Evolutionary conservation across 2,113 vertebrate species (phyloP), one percentile per base, ranked within the genome.

Genomic region (Sinocyclocheilus anshuiensis): DNA sequence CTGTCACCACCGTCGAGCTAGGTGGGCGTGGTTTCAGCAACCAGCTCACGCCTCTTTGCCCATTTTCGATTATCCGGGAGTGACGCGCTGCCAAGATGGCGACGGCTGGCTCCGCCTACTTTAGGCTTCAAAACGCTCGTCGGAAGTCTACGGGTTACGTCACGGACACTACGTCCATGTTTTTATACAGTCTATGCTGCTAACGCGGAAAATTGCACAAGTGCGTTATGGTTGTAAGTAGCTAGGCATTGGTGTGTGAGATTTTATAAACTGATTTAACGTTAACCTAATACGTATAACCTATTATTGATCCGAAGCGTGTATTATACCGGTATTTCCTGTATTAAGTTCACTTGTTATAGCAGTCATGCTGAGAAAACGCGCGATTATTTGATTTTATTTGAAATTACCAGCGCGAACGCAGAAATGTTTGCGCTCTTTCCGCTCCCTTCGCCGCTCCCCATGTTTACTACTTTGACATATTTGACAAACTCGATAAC

Each of bases 381-480:
- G 18, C 22, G 39, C 72, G 39, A 13, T 36, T 69, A 20, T 71
- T 36, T 20, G 0, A 69, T 36, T 69, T n/a, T n/a, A 2, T 12
- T 36, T 20, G 42, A 42, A 7, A 42, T 42, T 7, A 42, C 39
- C 39, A 5, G 71, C 36, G 71, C 71, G 69, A 72, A 39, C 11
- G 16, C 69, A 22, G 69, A 72, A 33, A 8, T 33, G 33, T 26
- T 33, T 33, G 22, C 4, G 4, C 11, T 74, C 24, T 72, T 16
- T 16, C 33, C 22, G 45, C 36, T 45, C 39, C 78, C 57, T 20
- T 33, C 3, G 24, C 10, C n/a, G n/a, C n/a, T n/a, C n/a, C n/a
- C n/a, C 48, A 24, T 78, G 57, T 84, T 78, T 67, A 39, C 59
- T 77, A 69, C 33, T 36, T n/a, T 87, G 75, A 79, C 86, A 79